Evolutionary conservation across 1,140 invertebrate species (phyloP).

Genomic region (Pseudomyrmex sp.): DNA sequence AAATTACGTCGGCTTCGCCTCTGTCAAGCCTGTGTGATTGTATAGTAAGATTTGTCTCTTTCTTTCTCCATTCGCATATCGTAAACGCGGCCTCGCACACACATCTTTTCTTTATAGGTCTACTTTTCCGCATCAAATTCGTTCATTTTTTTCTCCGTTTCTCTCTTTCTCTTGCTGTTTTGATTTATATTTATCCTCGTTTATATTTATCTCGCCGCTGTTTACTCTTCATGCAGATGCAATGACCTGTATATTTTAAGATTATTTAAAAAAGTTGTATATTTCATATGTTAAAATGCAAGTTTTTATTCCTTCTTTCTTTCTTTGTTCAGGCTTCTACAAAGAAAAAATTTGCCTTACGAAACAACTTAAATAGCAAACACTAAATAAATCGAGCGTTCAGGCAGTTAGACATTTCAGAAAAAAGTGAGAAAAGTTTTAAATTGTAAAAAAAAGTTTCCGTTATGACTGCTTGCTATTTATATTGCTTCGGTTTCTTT

Average conservation of each 20-base stretch:
- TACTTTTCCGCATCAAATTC: background rate
- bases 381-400: no score
- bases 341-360: no score
- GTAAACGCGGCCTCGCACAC: slow-evolving; percentile 2
- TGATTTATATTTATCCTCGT: background rate
- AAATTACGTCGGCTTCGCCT: slow-evolving; percentile 9
- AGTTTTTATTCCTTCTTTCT: background rate
- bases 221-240: background rate
- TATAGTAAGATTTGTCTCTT: background rate
- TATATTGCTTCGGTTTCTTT: background rate
- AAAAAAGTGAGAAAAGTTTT: no score
- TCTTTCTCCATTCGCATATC: slow-evolving; percentile 26
- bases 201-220: background rate
- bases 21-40: background rate
- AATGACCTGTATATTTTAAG: slow-evolving; percentile 3
- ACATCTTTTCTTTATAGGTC: background rate
- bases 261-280: background rate
- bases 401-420: no score
- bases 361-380: no score
- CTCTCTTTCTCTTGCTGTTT: background rate
- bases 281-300: background rate
- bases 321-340: background rate
- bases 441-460: no score
- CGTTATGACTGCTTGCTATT: no score
- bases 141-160: slow-evolving; percentile 14